Conservation (phyloP, 2,888 invertebrate genomes). For the Drosophila crucigera region DNA sequence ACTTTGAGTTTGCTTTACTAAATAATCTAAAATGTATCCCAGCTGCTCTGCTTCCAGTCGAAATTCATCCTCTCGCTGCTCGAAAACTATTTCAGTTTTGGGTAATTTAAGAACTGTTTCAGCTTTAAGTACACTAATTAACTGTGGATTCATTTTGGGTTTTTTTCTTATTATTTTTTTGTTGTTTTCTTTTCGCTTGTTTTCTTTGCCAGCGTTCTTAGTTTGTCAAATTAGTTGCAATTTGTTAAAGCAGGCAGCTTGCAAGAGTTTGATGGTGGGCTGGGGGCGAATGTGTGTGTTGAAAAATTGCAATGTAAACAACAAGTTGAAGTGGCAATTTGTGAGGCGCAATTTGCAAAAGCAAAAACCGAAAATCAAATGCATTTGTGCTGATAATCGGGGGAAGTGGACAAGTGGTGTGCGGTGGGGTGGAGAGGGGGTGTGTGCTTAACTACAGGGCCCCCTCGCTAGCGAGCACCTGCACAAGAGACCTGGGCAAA, state of each 20-base stretch:
- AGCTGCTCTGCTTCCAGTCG: background rate
- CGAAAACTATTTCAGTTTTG: conserved; percentile 3
- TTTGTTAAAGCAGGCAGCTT: conserved; percentile 52
- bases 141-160: conserved; percentile 11
- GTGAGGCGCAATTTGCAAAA: conserved; percentile 43
- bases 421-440: background rate
- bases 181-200: background rate
- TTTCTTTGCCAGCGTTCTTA: conserved; percentile 1
- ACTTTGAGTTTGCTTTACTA: background rate
- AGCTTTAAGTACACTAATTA: conserved; percentile 9
- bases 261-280: background rate
- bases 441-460: background rate
- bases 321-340: conserved; percentile 60
- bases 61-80: background rate
- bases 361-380: conserved; percentile 56
- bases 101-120: background rate
- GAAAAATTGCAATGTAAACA: conserved; percentile 77
- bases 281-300: conserved; percentile 15
- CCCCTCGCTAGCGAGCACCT: conserved; percentile 47
- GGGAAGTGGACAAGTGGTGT: background rate
- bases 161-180: background rate
- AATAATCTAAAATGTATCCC: background rate
- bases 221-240: conserved; percentile 73
- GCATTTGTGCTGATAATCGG: conserved; percentile 55
- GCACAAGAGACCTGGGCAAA: conserved; percentile 42